Percentiles rank a stretch among this genome's conserved stretches.
phyloP scores from a whole-genome alignment of 2,113 vertebrate genomes.

The Herpailurus yagouaroundi region DNA sequence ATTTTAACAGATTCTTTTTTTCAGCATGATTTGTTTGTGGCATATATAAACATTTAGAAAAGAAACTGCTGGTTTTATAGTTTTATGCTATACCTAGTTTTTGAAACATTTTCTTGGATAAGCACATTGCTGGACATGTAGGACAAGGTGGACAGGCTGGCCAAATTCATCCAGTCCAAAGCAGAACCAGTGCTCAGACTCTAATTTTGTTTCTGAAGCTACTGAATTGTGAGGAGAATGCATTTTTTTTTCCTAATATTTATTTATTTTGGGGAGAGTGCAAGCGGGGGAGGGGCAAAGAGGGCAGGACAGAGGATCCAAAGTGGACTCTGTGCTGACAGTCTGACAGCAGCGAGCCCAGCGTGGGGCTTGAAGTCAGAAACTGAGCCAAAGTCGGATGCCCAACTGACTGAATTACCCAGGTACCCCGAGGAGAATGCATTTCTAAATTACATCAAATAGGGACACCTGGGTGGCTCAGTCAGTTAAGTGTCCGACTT shows the following conservation, averaged over 20 bases:
- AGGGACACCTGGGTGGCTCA: too few species aligned
- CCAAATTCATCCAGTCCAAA: not conserved
- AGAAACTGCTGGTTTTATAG: not conserved
- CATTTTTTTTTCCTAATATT: not conserved
- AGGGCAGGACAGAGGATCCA: too few species aligned
- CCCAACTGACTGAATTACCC: too few species aligned
- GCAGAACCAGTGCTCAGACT: not conserved
- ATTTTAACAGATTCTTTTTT: not conserved
- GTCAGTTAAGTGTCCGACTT: too few species aligned
- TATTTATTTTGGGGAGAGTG: too few species aligned
- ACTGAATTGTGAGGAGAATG: not conserved
- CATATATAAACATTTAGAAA: slow-evolving; percentile 20
- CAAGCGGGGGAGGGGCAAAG: too few species aligned
- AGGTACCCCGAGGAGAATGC: too few species aligned
- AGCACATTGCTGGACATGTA: not conserved
- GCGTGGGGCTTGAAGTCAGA: too few species aligned
- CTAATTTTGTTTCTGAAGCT: slow-evolving; percentile 41
- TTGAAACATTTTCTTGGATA: slow-evolving; percentile 27
- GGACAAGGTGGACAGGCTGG: not conserved
- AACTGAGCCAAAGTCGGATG: too few species aligned
- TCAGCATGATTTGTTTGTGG: slow-evolving; percentile 1
- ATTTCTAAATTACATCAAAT: too few species aligned
- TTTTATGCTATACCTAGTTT: slow-evolving; percentile 31
- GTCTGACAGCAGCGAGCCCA: too few species aligned
- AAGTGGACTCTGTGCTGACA: too few species aligned